A percentile compares a stretch with the other conserved stretches of the same genome.
phyloP scores from a whole-genome alignment of 2,888 invertebrate genomes.

The Vannuccia rotundouncinata region DNA sequence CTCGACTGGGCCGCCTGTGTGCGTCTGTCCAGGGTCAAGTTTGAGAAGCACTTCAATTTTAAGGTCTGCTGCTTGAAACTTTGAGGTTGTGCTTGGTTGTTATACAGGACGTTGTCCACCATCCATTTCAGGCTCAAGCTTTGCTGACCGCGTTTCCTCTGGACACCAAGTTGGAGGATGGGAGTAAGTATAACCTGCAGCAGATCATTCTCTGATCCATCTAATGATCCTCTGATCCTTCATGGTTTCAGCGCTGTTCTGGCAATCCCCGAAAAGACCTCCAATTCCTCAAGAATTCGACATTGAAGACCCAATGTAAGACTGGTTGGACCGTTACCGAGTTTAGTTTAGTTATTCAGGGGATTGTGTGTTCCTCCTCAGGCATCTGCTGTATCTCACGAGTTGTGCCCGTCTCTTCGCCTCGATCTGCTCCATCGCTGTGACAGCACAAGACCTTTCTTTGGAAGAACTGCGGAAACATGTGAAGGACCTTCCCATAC shows the following conservation, averaged over 20 bases:
- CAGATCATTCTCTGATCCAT: background rate
- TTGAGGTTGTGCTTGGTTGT: background rate
- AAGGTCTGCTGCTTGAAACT: slow-evolving; percentile 45
- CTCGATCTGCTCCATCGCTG: background rate
- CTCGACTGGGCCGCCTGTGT: slow-evolving; percentile 50
- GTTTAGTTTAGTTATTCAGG: no score
- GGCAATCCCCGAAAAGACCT: slow-evolving; percentile 56
- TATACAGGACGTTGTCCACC: background rate
- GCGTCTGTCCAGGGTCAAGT: slow-evolving; percentile 50
- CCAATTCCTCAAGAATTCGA: slow-evolving; percentile 53
- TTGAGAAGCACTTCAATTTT: slow-evolving; percentile 57
- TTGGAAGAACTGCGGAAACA: background rate
- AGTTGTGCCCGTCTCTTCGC: slow-evolving; percentile 2
- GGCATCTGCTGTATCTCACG: background rate
- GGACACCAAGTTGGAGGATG: slow-evolving; percentile 51
- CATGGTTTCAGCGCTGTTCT: slow-evolving; percentile 45
- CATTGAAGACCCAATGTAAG: slow-evolving; percentile 47
- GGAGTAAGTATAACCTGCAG: slow-evolving; percentile 48
- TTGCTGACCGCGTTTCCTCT: slow-evolving; percentile 54
- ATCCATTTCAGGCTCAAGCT: slow-evolving; percentile 49
- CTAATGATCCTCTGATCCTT: background rate
- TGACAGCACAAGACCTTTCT: background rate
- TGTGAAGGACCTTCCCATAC: no score
- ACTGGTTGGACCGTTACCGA: slow-evolving; percentile 41
- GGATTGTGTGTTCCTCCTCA: no score